These are phyloP conservation scores for Melozone crissalis DNA, from an alignment of 2,113 vertebrate species.

Conservation along the genomic window DNA sequence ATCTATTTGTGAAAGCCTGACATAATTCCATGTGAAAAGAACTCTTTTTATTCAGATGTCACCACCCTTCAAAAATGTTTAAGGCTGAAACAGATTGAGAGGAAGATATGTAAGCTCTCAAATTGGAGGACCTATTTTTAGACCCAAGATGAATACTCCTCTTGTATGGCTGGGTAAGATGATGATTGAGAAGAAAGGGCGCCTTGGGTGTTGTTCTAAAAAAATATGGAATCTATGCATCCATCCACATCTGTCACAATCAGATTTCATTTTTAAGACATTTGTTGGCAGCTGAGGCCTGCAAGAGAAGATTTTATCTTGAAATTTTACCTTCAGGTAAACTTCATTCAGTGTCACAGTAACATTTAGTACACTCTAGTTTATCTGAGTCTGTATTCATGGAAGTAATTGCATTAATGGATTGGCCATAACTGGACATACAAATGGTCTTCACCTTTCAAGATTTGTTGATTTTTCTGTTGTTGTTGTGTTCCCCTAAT, in stretches of 20 bases:
- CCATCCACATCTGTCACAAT: no score
- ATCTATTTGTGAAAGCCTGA: not conserved
- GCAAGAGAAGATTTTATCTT: not conserved
- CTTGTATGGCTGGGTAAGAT: not conserved
- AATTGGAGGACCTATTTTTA: not conserved
- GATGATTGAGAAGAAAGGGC: not conserved
- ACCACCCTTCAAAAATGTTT: not conserved
- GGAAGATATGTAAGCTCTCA: not conserved
- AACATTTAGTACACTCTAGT: not conserved
- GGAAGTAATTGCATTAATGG: not conserved
- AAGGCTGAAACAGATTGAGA: not conserved
- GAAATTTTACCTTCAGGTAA: not conserved
- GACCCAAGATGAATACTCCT: not conserved
- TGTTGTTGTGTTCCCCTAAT: not conserved
- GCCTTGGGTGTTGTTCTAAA: not conserved
- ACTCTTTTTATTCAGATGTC: not conserved
- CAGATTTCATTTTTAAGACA: no score
- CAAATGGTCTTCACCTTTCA: not conserved
- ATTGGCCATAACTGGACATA: not conserved
- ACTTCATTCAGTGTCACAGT: not conserved
- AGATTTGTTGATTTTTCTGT: not conserved
- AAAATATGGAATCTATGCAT: not conserved
- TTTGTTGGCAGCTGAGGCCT: not conserved
- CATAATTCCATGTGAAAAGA: not conserved
- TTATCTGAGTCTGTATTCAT: not conserved